Evolutionary conservation across 30 jellyfish, hydroid and myxozoan genomes (phyloP).

Genomic region (Mastigias papua): DNA sequence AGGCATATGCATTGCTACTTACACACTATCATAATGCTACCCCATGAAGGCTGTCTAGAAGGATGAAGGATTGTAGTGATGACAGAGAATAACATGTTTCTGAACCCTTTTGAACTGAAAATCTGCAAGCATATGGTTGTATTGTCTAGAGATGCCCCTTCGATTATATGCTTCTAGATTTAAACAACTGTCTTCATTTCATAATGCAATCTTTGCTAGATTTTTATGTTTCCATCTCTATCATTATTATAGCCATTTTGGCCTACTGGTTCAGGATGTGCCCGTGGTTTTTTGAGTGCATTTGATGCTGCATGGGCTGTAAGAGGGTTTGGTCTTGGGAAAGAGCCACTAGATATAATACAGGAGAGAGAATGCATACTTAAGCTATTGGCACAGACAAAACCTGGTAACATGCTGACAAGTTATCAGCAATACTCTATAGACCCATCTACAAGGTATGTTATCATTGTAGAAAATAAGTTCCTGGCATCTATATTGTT

Average conservation of each 20-base stretch:
- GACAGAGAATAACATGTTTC: too few relatives aligned
- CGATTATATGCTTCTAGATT: too few relatives aligned
- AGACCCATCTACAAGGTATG: constrained; percentile 89
- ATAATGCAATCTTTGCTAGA: too few relatives aligned
- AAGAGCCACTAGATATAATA: constrained; percentile 84
- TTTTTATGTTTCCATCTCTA: background rate
- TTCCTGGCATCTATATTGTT: too few relatives aligned
- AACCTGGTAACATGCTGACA: constrained; percentile 75
- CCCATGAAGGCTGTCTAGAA: too few relatives aligned
- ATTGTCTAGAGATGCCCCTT: too few relatives aligned
- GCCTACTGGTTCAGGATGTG: constrained; percentile 99
- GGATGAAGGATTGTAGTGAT: too few relatives aligned
- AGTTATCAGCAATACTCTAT: constrained; percentile 79
- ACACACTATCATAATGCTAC: too few relatives aligned
- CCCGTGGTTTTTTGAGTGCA: constrained; percentile 95
- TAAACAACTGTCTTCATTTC: too few relatives aligned
- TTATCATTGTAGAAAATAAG: background rate
- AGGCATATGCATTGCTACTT: too few relatives aligned
- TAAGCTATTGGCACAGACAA: constrained; percentile 86
- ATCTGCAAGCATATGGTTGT: too few relatives aligned
- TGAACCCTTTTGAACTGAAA: too few relatives aligned
- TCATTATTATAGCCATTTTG: constrained; percentile 83
- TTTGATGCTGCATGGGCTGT: constrained; percentile 97
- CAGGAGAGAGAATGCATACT: constrained; percentile 93
- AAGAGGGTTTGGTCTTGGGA: constrained; percentile 83